Conservation (phyloP, 92 coral and sea anemone species). For the Epizoanthus scotinus region DNA sequence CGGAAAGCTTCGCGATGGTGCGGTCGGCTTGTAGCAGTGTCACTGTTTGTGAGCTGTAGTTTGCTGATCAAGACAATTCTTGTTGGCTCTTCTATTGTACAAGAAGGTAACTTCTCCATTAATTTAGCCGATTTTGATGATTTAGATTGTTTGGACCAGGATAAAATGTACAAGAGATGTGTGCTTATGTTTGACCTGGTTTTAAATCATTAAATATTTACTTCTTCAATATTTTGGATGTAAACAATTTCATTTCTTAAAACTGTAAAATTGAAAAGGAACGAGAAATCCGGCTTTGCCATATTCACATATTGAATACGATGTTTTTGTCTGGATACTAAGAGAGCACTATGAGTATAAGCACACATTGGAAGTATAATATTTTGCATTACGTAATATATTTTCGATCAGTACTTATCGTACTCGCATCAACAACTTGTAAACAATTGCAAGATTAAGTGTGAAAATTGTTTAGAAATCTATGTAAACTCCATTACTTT, state of each 20-base stretch:
- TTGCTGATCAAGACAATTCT: conserved; percentile 69
- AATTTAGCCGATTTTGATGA: background rate
- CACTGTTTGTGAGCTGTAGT: conserved; percentile 84
- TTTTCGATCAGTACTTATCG: conserved; percentile 21
- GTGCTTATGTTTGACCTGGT: conserved; percentile 22
- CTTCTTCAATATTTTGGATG: conserved; percentile 6
- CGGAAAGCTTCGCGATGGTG: conserved; percentile 66
- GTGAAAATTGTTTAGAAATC: background rate
- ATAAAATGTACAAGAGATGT: conserved; percentile 28
- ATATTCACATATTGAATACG: background rate
- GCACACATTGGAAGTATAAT: background rate
- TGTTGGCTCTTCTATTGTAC: conserved; percentile 53
- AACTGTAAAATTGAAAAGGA: background rate
- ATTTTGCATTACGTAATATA: conserved; percentile 18
- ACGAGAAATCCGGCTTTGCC: too few species aligned
- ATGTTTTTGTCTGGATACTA: background rate
- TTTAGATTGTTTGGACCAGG: background rate
- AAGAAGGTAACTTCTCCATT: conserved; percentile 62
- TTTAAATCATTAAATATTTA: conserved; percentile 36
- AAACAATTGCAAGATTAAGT: conserved; percentile 8
- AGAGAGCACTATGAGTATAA: background rate
- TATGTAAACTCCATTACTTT: too few species aligned
- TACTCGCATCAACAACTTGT: conserved; percentile 10
- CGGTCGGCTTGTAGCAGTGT: conserved; percentile 66
- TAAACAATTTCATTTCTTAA: conserved; percentile 1